A percentile compares a stretch with the other conserved stretches of the same genome.
Conservation (phyloP, 2,113 vertebrate genomes). For the Plectropomus leopardus region DNA sequence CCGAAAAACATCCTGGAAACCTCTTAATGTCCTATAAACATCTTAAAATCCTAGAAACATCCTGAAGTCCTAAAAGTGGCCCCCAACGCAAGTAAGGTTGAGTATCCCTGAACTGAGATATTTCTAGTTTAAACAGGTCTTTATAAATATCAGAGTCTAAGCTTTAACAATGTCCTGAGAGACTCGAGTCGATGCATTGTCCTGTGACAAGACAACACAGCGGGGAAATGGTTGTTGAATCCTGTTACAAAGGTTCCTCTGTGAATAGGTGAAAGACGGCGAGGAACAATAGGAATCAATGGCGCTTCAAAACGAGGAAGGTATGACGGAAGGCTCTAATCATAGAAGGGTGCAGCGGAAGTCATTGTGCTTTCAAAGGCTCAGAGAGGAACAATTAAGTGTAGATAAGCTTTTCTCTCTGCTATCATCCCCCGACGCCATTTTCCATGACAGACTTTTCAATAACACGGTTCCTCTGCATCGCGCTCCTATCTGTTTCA, state of each 20-base stretch:
- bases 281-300: slow-evolving; percentile 71
- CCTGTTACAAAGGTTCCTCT: slow-evolving; percentile 23
- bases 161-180: slow-evolving; percentile 53
- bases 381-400: slow-evolving; percentile 76
- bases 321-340: slow-evolving; percentile 66
- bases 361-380: slow-evolving; percentile 69
- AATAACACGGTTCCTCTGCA: slow-evolving; percentile 53
- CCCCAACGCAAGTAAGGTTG: too few species aligned
- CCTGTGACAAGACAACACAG: slow-evolving; percentile 41
- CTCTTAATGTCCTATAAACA: too few species aligned
- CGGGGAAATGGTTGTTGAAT: slow-evolving; percentile 31
- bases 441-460: slow-evolving; percentile 70
- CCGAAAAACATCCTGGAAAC: too few species aligned
- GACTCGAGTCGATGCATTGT: slow-evolving; percentile 45
- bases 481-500: slow-evolving; percentile 59
- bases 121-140: slow-evolving; percentile 15
- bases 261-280: slow-evolving; percentile 16
- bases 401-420: slow-evolving; percentile 68
- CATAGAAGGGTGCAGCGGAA: slow-evolving; percentile 49
- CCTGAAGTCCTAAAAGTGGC: too few species aligned
- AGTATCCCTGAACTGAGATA: neutral
- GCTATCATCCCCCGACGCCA: slow-evolving; percentile 53
- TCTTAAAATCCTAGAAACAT: too few species aligned
- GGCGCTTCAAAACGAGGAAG: slow-evolving; percentile 56
- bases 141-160: slow-evolving; percentile 22